phyloP scores from a whole-genome alignment of 2,113 vertebrate genomes.

The Psittacus erithacus region DNA sequence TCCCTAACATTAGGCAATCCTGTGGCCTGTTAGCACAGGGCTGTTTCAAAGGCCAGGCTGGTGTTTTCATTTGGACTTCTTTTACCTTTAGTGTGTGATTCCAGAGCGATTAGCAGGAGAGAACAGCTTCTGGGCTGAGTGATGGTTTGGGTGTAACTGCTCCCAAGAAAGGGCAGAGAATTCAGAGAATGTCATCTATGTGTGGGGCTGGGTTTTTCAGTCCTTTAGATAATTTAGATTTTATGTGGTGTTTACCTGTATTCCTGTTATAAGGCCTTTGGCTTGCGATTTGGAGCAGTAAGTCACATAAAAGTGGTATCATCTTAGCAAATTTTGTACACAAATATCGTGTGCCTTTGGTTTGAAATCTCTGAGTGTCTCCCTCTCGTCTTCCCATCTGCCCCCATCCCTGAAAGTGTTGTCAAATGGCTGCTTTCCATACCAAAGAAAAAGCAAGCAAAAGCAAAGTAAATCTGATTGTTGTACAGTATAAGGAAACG shows the following conservation, averaged over 20 bases:
- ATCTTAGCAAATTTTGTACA: neutral
- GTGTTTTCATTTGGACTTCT: neutral
- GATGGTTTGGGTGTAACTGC: slow-evolving; percentile 58
- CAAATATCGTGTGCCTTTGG: neutral
- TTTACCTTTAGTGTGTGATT: neutral
- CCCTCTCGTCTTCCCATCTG: neutral
- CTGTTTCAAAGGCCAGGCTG: neutral
- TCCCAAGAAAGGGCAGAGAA: slow-evolving; percentile 61
- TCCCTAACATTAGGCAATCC: neutral
- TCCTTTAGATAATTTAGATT: slow-evolving; percentile 25
- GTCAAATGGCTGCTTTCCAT: neutral
- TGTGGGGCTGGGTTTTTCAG: slow-evolving; percentile 35
- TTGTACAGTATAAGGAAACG: neutral
- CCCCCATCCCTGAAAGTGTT: neutral
- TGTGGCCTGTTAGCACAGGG: neutral
- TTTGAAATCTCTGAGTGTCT: neutral
- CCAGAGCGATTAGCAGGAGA: neutral
- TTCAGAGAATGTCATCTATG: slow-evolving; percentile 49
- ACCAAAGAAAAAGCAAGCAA: neutral
- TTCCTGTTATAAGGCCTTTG: slow-evolving; percentile 1
- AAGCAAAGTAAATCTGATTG: neutral
- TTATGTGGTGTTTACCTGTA: slow-evolving; percentile 18
- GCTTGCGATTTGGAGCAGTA: neutral
- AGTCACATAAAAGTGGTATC: neutral
- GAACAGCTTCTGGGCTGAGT: slow-evolving; percentile 38